Percentiles rank a stretch among this genome's conserved stretches.
phyloP scores from a whole-genome alignment of 37 sponge, comb jelly and placozoan genomes.

The Petrosia ficiformis region DNA sequence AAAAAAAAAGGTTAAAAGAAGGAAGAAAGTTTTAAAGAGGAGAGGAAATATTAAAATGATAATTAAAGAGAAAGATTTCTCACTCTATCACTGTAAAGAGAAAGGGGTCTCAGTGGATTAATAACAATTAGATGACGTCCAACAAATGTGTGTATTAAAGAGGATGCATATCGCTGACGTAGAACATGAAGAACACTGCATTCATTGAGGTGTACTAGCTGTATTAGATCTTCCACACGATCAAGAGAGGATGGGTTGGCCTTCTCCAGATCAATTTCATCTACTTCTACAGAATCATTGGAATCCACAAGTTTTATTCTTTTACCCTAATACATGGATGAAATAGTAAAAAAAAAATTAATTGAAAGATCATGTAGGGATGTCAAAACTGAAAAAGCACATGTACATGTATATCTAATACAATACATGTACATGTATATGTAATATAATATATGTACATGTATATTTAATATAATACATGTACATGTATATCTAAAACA shows the following conservation, averaged over 20 bases:
- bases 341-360: not conserved
- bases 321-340: constrained; percentile 41
- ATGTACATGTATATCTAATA: not conserved
- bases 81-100: constrained; percentile 79
- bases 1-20: not conserved
- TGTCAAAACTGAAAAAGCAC: no score
- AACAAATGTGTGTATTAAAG: constrained; percentile 96
- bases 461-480: no score
- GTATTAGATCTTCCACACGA: constrained; percentile 88
- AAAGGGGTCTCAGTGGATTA: constrained; percentile 89
- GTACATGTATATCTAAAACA: no score
- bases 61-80: not conserved
- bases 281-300: constrained; percentile 65
- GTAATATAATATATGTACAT: no score
- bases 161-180: constrained; percentile 86
- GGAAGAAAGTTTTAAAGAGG: not conserved
- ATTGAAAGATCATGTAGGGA: not conserved
- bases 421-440: no score
- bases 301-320: constrained; percentile 62
- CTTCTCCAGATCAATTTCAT: constrained; percentile 83
- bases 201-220: constrained; percentile 91
- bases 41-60: not conserved
- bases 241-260: constrained; percentile 80
- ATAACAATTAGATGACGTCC: constrained; percentile 92
- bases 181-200: constrained; percentile 92